phyloP scores from a whole-genome alignment of 2,113 vertebrate genomes.

The Saimiri boliviensis region DNA sequence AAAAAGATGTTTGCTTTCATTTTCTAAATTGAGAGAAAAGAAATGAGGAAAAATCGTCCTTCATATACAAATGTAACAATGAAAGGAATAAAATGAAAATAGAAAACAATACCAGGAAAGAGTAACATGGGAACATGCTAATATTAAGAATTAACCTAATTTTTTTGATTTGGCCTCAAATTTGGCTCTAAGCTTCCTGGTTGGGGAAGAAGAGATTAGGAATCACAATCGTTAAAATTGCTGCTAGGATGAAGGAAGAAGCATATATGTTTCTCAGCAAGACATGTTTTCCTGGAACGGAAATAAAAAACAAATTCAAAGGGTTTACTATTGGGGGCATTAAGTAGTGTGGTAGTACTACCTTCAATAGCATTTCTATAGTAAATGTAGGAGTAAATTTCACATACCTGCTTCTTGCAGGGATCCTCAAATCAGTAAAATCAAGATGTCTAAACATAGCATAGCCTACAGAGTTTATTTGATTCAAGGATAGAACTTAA shows the following conservation, averaged over 20 bases:
- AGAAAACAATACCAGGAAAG: slow-evolving; percentile 1
- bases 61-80: slow-evolving; percentile 12
- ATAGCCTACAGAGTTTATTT: background rate
- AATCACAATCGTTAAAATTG: background rate
- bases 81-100: slow-evolving; percentile 14
- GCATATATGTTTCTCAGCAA: background rate
- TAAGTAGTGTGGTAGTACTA: background rate
- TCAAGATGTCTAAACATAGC: background rate
- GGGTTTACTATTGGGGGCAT: background rate
- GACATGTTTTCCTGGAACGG: background rate
- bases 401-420: background rate
- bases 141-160: background rate
- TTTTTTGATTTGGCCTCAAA: background rate
- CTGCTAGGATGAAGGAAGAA: background rate
- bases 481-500: background rate
- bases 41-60: background rate
- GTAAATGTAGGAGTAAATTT: background rate
- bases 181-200: background rate
- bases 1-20: background rate
- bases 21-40: background rate
- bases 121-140: background rate
- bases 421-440: background rate
- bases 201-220: background rate
- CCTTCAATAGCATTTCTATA: background rate
- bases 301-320: slow-evolving; percentile 38